Base-by-base conservation (phyloP, 1,140 invertebrate genomes). In the Brachystomella parvula region DNA sequence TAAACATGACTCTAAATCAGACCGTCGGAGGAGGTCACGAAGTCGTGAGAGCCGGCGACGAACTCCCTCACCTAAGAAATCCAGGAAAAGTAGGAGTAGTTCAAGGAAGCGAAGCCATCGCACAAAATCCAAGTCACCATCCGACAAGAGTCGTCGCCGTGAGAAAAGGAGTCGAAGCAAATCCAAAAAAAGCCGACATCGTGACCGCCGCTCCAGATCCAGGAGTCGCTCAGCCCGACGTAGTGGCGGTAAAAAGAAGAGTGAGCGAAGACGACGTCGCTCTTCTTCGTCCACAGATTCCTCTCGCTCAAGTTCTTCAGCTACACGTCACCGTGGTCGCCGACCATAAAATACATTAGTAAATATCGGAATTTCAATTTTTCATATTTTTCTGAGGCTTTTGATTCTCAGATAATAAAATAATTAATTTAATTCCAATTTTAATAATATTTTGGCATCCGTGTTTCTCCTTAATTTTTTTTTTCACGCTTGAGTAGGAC, bases 151-250 rank as follows among this genome's bases (percentile, higher is more conserved):
- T 44, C 39, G n/a, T 44, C 39, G 39, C 39, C n/a, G n/a, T n/a
- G n/a, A n/a, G n/a, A n/a, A n/a, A 44, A 44, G n/a, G 39, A 9
- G n/a, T 12, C 39, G 39, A 9, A 44, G 39, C 39, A 44, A 44
- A 44, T 44, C 39, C 39, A 44, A 44, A 44, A n/a, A 44, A 9
- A 44, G 39, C 30, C 58, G 21, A 6, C 53, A 57, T 57, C 28
- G n/a, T 6, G 53, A 32, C 31, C 58, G 58, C 31, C 58, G 58
- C 17, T 32, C 58, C 6, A 29, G 58, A 19, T 60, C 58, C 9
- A 29, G 12, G 24, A 57, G 53, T 21, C n/a, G 9, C 39, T 12
- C 9, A 44, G 9, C 9, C 39, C 39, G 39, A 19, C 35, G 35
- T 19, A 39, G 19, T 39, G 35, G 19, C 6, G 19, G 35, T 9